These are phyloP conservation scores for Acanthococcus lagerstroemiae DNA, from an alignment of 2,888 invertebrate species.

Conservation along the genomic window DNA sequence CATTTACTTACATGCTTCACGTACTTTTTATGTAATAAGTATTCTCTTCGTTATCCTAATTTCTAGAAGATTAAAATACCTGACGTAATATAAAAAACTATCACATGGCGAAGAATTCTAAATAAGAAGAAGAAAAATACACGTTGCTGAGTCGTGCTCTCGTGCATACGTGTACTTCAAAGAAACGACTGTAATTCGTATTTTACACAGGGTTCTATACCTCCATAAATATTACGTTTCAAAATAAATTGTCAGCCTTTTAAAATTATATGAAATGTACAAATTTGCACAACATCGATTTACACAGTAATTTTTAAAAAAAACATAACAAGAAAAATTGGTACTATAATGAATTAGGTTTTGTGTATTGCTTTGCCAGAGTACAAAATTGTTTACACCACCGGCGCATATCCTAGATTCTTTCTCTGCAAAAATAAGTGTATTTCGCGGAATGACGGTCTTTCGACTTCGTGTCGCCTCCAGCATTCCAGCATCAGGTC, in stretches of 20 bases:
- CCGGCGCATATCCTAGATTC: constrained; percentile 42
- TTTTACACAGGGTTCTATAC: no score
- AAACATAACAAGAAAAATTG: no score
- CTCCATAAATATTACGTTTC: neutral
- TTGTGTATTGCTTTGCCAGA: no score
- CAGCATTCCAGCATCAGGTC: constrained; percentile 54
- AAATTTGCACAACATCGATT: constrained; percentile 11
- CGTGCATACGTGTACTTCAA: no score
- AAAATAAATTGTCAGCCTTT: neutral
- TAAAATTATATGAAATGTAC: neutral
- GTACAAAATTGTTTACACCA: no score
- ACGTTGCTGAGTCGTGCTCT: no score
- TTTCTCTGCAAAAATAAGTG: constrained; percentile 51
- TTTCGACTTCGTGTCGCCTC: constrained; percentile 47
- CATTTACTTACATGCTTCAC: constrained; percentile 9
- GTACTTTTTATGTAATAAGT: neutral
- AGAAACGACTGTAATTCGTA: no score
- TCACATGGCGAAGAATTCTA: neutral
- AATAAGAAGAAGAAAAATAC: neutral
- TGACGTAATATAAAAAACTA: neutral
- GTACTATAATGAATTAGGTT: no score
- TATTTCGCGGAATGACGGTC: constrained; percentile 52
- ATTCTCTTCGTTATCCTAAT: neutral
- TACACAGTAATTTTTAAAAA: no score
- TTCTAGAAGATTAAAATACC: neutral